These are phyloP conservation scores for Peromyscus melanophrys DNA, from an alignment of 2,797 vertebrate species.

Conservation along the genomic window DNA sequence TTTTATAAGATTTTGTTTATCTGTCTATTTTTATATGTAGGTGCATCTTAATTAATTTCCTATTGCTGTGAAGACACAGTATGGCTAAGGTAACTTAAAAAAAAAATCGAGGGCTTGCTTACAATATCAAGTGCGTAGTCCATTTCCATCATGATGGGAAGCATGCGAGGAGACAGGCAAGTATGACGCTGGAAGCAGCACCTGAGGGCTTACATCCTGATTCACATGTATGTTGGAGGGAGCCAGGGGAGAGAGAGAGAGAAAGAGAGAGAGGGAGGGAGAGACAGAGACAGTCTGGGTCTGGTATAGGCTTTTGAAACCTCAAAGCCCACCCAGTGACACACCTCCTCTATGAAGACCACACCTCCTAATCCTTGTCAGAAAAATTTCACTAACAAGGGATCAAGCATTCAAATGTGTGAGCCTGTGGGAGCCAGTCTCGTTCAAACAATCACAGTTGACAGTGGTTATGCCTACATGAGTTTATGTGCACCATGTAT, in stretches of 20 bases:
- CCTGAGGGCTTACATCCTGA: not conserved
- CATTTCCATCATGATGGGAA: not conserved
- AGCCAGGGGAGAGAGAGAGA: too few species aligned
- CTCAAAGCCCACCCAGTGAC: not conserved
- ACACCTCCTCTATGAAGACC: not conserved
- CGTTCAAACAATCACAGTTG: not conserved
- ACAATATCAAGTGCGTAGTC: not conserved
- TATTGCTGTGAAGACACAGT: not conserved
- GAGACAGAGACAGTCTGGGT: not conserved
- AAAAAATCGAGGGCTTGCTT: not conserved
- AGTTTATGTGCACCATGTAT: not conserved
- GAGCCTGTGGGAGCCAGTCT: too few species aligned
- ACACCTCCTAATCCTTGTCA: not conserved
- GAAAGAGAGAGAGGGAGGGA: too few species aligned
- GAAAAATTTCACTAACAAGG: not conserved
- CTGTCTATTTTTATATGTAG: not conserved
- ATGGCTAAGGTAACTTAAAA: not conserved
- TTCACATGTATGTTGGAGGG: not conserved
- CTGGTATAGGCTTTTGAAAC: not conserved
- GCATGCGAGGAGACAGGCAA: not conserved
- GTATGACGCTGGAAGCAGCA: not conserved
- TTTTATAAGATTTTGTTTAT: not conserved
- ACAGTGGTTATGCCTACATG: not conserved
- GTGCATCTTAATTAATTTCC: not conserved
- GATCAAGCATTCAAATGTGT: not conserved